These are phyloP conservation scores for Subacronicta megacephala DNA, from an alignment of 2,888 invertebrate species.

Conservation along the genomic window DNA sequence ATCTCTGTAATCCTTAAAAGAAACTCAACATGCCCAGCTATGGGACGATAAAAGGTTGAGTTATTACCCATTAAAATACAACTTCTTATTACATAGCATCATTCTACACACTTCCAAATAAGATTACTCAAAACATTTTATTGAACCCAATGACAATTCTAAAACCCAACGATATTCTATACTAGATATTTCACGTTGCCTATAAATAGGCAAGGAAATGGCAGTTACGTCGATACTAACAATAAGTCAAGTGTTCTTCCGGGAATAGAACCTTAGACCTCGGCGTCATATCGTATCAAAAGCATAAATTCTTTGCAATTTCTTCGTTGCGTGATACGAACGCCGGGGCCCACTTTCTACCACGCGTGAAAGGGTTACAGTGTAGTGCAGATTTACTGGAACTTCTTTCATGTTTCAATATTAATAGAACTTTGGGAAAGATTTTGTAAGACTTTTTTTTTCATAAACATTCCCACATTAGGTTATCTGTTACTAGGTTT, in stretches of 20 bases:
- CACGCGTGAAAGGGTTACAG: constrained; percentile 86
- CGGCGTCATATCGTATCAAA: constrained; percentile 79
- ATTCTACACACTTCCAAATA: too few species aligned
- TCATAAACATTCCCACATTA: too few species aligned
- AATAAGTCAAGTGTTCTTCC: constrained; percentile 65
- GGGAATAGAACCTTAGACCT: constrained; percentile 75
- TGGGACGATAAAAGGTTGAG: too few species aligned
- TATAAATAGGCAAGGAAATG: constrained; percentile 42
- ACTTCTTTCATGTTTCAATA: constrained; percentile 4
- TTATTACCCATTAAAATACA: too few species aligned
- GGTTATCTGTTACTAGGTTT: too few species aligned
- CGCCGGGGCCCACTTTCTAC: constrained; percentile 86
- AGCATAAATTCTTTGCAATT: constrained; percentile 89
- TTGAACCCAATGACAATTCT: neutral
- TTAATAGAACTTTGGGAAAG: neutral
- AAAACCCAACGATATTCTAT: constrained; percentile 15
- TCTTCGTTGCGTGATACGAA: constrained; percentile 86
- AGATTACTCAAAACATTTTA: constrained; percentile 4
- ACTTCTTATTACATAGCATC: too few species aligned
- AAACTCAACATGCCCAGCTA: too few species aligned
- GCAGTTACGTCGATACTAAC: constrained; percentile 49
- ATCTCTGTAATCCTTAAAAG: too few species aligned
- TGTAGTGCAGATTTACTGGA: constrained; percentile 60
- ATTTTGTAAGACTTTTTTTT: neutral
- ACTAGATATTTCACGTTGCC: constrained; percentile 20